Evolutionary conservation across 2,797 vertebrate genomes (phyloP).

Genomic region (Tragelaphus oryx): DNA sequence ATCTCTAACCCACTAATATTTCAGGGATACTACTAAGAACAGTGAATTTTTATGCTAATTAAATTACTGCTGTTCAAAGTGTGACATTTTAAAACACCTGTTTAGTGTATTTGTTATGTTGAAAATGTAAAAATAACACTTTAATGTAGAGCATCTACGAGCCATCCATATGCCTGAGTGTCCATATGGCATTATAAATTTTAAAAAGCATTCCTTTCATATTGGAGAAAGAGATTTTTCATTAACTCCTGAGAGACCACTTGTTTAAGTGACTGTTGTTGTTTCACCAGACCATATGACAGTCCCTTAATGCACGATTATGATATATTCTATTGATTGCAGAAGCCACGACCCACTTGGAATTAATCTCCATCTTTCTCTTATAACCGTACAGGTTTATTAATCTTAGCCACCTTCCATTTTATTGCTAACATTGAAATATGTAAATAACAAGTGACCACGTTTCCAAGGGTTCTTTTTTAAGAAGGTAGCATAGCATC

Average conservation of each 20-base stretch:
- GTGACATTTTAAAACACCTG: slow-evolving; percentile 65
- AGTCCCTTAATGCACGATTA: background rate
- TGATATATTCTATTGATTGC: background rate
- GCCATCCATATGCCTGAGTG: background rate
- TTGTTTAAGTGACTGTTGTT: background rate
- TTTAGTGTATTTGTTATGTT: slow-evolving; percentile 56
- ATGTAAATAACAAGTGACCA: background rate
- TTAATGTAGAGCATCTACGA: slow-evolving; percentile 9
- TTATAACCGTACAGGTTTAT: background rate
- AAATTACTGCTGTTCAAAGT: slow-evolving; percentile 58
- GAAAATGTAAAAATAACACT: slow-evolving; percentile 62
- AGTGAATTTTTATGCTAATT: slow-evolving; percentile 62
- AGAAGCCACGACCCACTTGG: background rate
- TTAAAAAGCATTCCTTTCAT: background rate
- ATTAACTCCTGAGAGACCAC: background rate
- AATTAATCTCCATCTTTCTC: background rate
- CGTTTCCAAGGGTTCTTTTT: background rate
- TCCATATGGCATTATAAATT: slow-evolving; percentile 49
- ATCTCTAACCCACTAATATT: slow-evolving; percentile 5
- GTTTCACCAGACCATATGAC: background rate
- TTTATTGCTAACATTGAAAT: slow-evolving; percentile 9
- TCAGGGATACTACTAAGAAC: slow-evolving; percentile 22
- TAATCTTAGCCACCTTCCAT: background rate
- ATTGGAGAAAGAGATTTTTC: background rate
- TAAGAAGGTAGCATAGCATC: background rate